These are phyloP conservation scores for Ennomos erosarius DNA, from an alignment of 2,888 invertebrate species.

Conservation along the genomic window DNA sequence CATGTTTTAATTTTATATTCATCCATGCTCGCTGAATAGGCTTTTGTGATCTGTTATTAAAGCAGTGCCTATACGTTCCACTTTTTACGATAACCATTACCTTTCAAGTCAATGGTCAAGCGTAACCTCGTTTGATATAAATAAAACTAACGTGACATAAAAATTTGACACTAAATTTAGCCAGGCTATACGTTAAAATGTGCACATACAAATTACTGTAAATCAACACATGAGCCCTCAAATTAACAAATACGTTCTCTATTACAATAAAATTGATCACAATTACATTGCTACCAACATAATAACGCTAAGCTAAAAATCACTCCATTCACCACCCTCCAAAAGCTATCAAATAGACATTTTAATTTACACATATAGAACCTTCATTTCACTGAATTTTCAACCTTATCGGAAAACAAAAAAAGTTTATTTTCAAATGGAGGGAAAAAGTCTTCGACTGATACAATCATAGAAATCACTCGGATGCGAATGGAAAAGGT, in stretches of 20 bases:
- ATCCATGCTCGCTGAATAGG: neutral
- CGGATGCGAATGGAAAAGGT: slow-evolving; percentile 83
- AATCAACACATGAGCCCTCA: slow-evolving; percentile 48
- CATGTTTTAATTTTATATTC: slow-evolving; percentile 13
- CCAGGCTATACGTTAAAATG: slow-evolving; percentile 17
- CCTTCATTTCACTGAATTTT: slow-evolving; percentile 27
- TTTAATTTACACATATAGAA: slow-evolving; percentile 67
- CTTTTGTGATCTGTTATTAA: too few species aligned
- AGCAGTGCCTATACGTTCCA: too few species aligned
- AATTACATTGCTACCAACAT: slow-evolving; percentile 70
- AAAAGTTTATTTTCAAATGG: slow-evolving; percentile 35
- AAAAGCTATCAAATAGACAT: slow-evolving; percentile 58
- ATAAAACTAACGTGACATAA: too few species aligned
- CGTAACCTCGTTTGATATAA: too few species aligned
- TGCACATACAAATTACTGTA: slow-evolving; percentile 30
- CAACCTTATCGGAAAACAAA: slow-evolving; percentile 30
- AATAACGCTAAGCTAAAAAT: slow-evolving; percentile 53
- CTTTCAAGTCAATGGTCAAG: too few species aligned
- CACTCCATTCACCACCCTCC: slow-evolving; percentile 40
- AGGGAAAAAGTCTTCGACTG: slow-evolving; percentile 24
- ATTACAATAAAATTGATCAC: slow-evolving; percentile 64
- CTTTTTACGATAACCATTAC: too few species aligned
- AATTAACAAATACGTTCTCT: slow-evolving; percentile 65
- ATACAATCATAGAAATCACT: slow-evolving; percentile 76
- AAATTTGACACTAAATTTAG: neutral